phyloP scores from a whole-genome alignment of 2,888 invertebrate genomes.

The Muschampia plurimacula region DNA sequence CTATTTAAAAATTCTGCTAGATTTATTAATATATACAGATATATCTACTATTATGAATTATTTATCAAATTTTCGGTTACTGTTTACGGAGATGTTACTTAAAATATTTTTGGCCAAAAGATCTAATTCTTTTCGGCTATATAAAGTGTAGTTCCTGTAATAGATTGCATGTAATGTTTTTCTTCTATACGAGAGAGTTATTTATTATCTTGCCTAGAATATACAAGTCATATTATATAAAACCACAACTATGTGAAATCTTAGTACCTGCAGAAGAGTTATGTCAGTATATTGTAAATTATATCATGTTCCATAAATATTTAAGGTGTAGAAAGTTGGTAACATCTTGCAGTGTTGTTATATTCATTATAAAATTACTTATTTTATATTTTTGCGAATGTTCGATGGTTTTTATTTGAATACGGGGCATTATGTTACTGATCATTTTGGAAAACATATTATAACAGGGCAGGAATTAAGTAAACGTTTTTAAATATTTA shows the following conservation, averaged over 20 bases:
- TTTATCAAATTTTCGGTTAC: slow-evolving; percentile 34
- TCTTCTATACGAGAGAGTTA: slow-evolving; percentile 41
- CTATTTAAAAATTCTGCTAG: slow-evolving; percentile 38
- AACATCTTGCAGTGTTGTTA: slow-evolving; percentile 39
- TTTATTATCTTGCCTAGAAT: slow-evolving; percentile 38
- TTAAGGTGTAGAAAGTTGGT: slow-evolving; percentile 39
- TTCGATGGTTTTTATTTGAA: slow-evolving; percentile 31
- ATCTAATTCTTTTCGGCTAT: slow-evolving; percentile 37
- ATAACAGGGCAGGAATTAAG: slow-evolving; percentile 38
- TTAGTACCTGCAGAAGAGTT: slow-evolving; percentile 38
- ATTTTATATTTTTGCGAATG: slow-evolving; percentile 31
- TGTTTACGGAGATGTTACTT: slow-evolving; percentile 39
- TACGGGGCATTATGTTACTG: slow-evolving; percentile 36
- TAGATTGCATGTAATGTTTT: slow-evolving; percentile 41
- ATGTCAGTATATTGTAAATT: slow-evolving; percentile 39
- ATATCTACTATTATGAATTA: slow-evolving; percentile 29
- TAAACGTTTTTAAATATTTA: slow-evolving; percentile 37
- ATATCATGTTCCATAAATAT: slow-evolving; percentile 41
- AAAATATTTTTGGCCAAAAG: slow-evolving; percentile 32
- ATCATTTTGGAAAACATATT: slow-evolving; percentile 32
- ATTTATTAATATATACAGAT: slow-evolving; percentile 25
- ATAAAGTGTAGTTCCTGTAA: slow-evolving; percentile 37
- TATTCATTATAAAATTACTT: slow-evolving; percentile 34
- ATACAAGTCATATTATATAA: slow-evolving; percentile 34
- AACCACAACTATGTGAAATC: slow-evolving; percentile 39